Evolutionary conservation across 2,113 vertebrate species (phyloP).

Genomic region (Phocoena sinus): DNA sequence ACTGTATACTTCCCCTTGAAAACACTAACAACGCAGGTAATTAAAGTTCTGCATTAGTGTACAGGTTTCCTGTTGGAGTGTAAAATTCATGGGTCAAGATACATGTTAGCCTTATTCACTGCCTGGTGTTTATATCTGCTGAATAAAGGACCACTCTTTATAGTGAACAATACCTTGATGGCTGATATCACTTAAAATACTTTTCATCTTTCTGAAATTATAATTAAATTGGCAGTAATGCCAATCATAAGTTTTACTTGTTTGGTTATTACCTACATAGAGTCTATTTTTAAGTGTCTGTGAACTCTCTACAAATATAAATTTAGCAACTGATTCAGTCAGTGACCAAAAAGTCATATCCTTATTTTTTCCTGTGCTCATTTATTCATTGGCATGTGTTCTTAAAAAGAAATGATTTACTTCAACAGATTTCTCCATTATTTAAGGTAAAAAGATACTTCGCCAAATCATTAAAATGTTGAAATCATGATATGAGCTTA

Average conservation of each 20-base stretch:
- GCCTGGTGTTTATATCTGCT: background rate
- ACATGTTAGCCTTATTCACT: background rate
- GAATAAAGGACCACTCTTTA: background rate
- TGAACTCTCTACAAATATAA: conserved; percentile 24
- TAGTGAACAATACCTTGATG: background rate
- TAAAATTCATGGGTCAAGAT: background rate
- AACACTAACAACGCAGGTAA: background rate
- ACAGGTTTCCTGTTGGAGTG: no score
- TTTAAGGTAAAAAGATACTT: background rate
- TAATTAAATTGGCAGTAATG: background rate
- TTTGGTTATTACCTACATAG: background rate
- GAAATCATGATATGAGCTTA: background rate
- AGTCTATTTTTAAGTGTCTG: background rate
- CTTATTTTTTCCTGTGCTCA: background rate
- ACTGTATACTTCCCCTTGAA: background rate
- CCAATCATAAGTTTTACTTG: background rate
- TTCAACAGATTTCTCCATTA: background rate
- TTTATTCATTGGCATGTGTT: background rate
- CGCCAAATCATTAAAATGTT: conserved; percentile 28
- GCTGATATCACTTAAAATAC: background rate
- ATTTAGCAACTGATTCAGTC: background rate
- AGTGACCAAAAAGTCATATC: background rate
- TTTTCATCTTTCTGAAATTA: background rate
- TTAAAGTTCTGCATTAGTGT: background rate
- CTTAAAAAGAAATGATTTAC: background rate